Conservation (phyloP, 1,140 invertebrate genomes). For the Drosophila kohkoa region DNA sequence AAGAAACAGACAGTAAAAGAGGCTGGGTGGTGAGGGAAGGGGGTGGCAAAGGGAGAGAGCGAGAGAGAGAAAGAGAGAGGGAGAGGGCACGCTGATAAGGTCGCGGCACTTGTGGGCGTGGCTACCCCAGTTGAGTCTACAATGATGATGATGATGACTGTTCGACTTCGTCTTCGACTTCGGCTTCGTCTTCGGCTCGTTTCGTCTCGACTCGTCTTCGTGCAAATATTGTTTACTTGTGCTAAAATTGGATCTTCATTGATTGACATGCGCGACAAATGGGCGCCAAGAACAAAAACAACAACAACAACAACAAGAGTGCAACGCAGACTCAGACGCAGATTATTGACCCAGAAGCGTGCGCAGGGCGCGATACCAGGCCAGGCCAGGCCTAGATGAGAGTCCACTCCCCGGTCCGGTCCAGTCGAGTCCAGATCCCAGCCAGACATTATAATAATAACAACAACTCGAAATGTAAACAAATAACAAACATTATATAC, state of each 20-base stretch:
- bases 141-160: slow-evolving; percentile 17
- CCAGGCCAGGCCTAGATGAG: slow-evolving; percentile 57
- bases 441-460: slow-evolving; percentile 29
- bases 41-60: neutral
- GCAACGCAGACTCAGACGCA: slow-evolving; percentile 61
- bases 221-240: slow-evolving; percentile 80
- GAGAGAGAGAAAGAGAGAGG: neutral
- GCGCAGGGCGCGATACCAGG: slow-evolving; percentile 60
- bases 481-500: slow-evolving; percentile 24
- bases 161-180: slow-evolving; percentile 13
- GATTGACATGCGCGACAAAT: slow-evolving; percentile 72
- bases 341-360: slow-evolving; percentile 81
- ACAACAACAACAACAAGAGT: neutral
- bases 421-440: too few relatives aligned
- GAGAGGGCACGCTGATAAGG: neutral
- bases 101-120: neutral
- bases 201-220: neutral
- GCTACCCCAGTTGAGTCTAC: neutral
- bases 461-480: slow-evolving; percentile 40
- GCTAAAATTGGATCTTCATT: slow-evolving; percentile 82
- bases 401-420: slow-evolving; percentile 38
- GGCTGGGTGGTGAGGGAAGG: too few relatives aligned
- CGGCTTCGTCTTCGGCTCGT: slow-evolving; percentile 4
- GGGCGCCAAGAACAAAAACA: slow-evolving; percentile 50
- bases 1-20: neutral